Evolutionary conservation across 2,113 vertebrate genomes (phyloP).

Genomic region (Casuarius casuarius): DNA sequence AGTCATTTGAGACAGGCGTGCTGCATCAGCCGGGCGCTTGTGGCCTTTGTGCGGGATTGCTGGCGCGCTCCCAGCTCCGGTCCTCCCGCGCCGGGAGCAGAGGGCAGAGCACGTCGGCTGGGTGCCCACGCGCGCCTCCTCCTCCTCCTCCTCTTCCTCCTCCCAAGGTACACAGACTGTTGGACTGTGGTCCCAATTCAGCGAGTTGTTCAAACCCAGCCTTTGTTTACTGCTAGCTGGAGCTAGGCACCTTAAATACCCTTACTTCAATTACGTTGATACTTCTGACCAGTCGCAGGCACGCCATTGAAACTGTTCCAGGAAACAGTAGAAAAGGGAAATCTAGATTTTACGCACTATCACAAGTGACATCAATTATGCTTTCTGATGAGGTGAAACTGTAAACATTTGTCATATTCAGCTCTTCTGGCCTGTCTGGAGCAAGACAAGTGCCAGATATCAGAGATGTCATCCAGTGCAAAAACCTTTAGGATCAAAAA

Average conservation of each 20-base stretch:
- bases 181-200: not conserved
- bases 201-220: not conserved
- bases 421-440: not conserved
- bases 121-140: rapidly evolving
- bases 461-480: not conserved
- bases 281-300: not conserved
- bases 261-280: not conserved
- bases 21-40: not conserved
- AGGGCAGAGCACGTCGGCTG: not conserved
- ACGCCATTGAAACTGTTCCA: not conserved
- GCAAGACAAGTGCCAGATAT: not conserved
- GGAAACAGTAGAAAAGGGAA: not conserved
- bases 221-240: not conserved
- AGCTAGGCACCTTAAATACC: not conserved
- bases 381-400: not conserved
- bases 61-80: not conserved
- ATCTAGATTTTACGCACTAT: not conserved
- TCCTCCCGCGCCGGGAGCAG: rapidly evolving
- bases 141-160: not conserved
- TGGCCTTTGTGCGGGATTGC: not conserved
- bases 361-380: not conserved
- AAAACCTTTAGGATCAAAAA: not conserved
- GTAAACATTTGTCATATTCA: not conserved
- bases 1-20: rapidly evolving
- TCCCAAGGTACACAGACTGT: not conserved